Evolutionary conservation across 2,888 invertebrate genomes (phyloP), one percentile per base, ranked within the genome.

Genomic region (Drosophila niveifrons): DNA sequence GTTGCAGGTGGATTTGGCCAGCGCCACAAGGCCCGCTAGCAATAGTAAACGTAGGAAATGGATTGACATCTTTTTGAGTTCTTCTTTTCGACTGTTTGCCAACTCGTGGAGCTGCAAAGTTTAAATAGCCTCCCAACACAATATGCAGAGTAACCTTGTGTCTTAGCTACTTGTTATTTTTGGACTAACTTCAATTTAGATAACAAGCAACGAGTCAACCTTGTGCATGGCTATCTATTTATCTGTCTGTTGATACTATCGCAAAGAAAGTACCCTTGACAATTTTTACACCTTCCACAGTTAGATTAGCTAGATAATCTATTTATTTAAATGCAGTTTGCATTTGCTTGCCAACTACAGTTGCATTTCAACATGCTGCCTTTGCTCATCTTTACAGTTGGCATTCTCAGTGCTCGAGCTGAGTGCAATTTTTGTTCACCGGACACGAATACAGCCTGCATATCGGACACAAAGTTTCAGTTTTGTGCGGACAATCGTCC

Each of bases 1-100:
- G 46, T 91, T 91, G 67, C 90, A 90, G 34, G 66, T 66, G 13
- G 71, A 65, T 34, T 56, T 29, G n/a, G 70, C 76, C 15, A 23
- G 29, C 9, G 71, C 36, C 31, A 70, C 56, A 31, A 72, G 58
- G 39, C 70, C 55, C 13, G 11, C 11, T 43, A 75, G n/a, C 6
- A 67, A 10, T 11, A 74, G 48, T 29, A 64, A 13, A 2, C 11
- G 3, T 10, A 50, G n/a, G 2, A 67, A 13, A 0, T 39, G 17
- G 2, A 11, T 18, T 28, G 58, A 57, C 75, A 78, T 78, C 39
- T 64, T 50, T 44, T 7, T n/a, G 8, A 34, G 46, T 43, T 41
- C 48, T 63, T 53, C 10, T 28, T 29, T 23, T 17, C 3, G 57
- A 61, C 61, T 67, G 34, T 10, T 51, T 11, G 43, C n/a, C 29